These are phyloP conservation scores for Diorhabda carinulata DNA, from an alignment of 1,140 invertebrate genomes.

Conservation along the genomic window DNA sequence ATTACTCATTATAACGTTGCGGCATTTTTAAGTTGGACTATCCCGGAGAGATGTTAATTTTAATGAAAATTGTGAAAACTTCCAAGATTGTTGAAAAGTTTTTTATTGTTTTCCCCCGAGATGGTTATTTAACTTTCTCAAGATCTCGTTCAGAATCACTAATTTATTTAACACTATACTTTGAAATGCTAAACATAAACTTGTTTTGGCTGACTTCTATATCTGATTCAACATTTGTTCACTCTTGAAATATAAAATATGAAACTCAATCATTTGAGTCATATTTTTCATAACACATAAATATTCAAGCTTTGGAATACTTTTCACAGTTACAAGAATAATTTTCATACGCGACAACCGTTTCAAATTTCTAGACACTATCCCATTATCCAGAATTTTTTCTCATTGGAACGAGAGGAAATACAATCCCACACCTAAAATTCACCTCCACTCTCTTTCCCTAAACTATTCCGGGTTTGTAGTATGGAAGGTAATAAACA, in stretches of 20 bases:
- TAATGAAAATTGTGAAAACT: not conserved
- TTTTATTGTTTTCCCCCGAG: not conserved
- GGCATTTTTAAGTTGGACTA: not conserved
- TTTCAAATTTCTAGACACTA: not conserved
- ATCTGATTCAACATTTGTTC: too few species aligned
- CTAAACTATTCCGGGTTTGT: not conserved
- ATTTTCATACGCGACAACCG: too few species aligned
- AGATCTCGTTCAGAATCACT: not conserved
- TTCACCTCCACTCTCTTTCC: not conserved
- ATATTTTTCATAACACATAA: too few species aligned
- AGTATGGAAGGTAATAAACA: not conserved
- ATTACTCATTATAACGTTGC: constrained; percentile 2
- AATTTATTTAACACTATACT: too few species aligned
- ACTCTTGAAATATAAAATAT: too few species aligned
- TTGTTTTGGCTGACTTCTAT: too few species aligned
- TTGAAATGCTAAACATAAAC: too few species aligned
- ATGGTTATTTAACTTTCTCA: not conserved
- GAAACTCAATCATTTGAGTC: too few species aligned
- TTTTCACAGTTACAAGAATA: too few species aligned
- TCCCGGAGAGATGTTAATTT: not conserved
- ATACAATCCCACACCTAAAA: not conserved
- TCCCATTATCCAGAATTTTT: not conserved
- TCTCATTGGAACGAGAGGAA: not conserved
- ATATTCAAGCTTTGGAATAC: too few species aligned
- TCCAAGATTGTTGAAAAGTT: not conserved